These are phyloP conservation scores for Drosophila prostipennis DNA, from an alignment of 2,888 invertebrate species.

Conservation along the genomic window DNA sequence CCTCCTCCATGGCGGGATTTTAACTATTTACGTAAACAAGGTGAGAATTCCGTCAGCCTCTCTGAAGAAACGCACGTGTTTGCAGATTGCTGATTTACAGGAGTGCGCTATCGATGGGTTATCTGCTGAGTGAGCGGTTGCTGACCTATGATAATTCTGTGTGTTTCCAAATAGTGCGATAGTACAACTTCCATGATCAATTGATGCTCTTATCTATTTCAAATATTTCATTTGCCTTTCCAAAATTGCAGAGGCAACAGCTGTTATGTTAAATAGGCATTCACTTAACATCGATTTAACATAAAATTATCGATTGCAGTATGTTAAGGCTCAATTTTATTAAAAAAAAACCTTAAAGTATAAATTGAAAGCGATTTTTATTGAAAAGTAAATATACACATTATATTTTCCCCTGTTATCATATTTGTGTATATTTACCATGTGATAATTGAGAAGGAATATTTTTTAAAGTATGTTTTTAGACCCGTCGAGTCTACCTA, in stretches of 20 bases:
- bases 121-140: conserved; percentile 41
- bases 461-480: no score
- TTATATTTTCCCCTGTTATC: no score
- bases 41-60: conserved; percentile 44
- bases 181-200: conserved; percentile 50
- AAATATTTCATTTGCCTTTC: conserved; percentile 23
- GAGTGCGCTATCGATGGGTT: conserved; percentile 40
- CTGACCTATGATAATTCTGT: conserved; percentile 42
- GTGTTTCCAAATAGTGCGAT: conserved; percentile 17
- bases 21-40: conserved; percentile 60
- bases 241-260: conserved; percentile 25
- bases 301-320: not conserved
- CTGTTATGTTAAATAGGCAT: not conserved
- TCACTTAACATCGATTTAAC: not conserved
- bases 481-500: no score
- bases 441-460: no score
- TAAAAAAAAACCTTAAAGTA: no score
- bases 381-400: no score
- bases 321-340: no score
- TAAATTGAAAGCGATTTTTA: no score
- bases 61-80: conserved; percentile 45
- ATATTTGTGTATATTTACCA: no score
- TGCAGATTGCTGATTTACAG: conserved; percentile 5
- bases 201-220: conserved; percentile 19
- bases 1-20: conserved; percentile 14